A percentile compares a stretch with the other conserved stretches of the same genome.
Conservation (phyloP, 2,888 invertebrate genomes). For the Podotricha telesiphe region DNA sequence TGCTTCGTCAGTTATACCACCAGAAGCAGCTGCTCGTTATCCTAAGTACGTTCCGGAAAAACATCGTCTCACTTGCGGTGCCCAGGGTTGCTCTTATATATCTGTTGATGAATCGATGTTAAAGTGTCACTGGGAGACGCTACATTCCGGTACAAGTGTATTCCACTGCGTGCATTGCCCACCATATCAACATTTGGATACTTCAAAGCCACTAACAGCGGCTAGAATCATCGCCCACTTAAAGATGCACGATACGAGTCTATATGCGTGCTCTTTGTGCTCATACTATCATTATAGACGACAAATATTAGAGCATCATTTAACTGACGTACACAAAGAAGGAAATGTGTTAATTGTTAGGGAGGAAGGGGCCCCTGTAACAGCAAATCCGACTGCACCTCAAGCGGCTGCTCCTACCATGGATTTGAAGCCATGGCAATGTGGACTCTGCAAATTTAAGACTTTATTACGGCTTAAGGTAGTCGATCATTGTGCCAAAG, state of each 20-base stretch:
- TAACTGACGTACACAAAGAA: constrained; percentile 84
- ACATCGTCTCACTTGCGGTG: constrained; percentile 88
- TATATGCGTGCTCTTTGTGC: constrained; percentile 90
- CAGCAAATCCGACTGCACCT: constrained; percentile 34
- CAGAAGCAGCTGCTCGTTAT: constrained; percentile 57
- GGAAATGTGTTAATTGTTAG: constrained; percentile 69
- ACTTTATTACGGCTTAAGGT: constrained; percentile 85
- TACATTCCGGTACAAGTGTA: constrained; percentile 85
- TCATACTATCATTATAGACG: constrained; percentile 85
- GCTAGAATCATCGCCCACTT: constrained; percentile 88
- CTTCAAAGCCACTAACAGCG: constrained; percentile 73
- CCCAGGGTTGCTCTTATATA: constrained; percentile 87
- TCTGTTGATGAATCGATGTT: constrained; percentile 89
- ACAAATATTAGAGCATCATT: constrained; percentile 86
- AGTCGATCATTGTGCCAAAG: constrained; percentile 80
- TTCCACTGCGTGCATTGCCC: constrained; percentile 90
- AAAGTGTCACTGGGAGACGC: constrained; percentile 87
- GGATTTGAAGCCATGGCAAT: constrained; percentile 87
- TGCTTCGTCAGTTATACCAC: constrained; percentile 47
- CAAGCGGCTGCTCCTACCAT: constrained; percentile 60
- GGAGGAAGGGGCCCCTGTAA: constrained; percentile 57
- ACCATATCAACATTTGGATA: constrained; percentile 77
- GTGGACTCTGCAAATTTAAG: constrained; percentile 86
- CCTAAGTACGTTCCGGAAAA: constrained; percentile 81
- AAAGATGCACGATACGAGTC: constrained; percentile 87